These are phyloP conservation scores for Melanargia galathea DNA, from an alignment of 2,888 invertebrate species.

Conservation along the genomic window DNA sequence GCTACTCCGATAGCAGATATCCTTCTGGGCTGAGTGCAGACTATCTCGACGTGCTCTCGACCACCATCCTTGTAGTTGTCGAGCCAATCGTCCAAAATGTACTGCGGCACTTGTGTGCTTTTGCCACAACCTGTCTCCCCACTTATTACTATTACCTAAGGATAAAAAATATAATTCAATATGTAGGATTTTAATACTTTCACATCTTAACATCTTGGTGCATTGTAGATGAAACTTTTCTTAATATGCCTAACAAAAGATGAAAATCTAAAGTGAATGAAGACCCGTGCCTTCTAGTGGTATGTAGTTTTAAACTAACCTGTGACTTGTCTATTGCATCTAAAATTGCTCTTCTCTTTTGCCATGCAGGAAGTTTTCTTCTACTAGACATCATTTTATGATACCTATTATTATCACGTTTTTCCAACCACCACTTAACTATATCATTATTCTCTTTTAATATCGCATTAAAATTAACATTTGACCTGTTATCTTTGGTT, in stretches of 20 bases:
- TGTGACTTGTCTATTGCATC: constrained; percentile 84
- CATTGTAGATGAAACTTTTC: too few species aligned
- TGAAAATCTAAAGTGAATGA: too few species aligned
- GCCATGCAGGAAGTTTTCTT: constrained; percentile 88
- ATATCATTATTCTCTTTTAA: constrained; percentile 84
- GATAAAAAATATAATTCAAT: neutral
- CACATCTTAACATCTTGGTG: too few species aligned
- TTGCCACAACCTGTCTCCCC: constrained; percentile 94
- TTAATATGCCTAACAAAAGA: too few species aligned
- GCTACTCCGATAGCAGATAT: constrained; percentile 96
- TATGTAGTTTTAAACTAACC: constrained; percentile 52
- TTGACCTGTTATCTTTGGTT: constrained; percentile 76
- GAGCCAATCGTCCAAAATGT: constrained; percentile 93
- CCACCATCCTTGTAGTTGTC: constrained; percentile 77
- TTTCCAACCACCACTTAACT: constrained; percentile 83
- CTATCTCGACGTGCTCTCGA: constrained; percentile 88
- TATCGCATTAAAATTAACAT: constrained; percentile 77
- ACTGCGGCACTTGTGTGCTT: constrained; percentile 96
- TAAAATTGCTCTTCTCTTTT: constrained; percentile 86
- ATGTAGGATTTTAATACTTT: too few species aligned
- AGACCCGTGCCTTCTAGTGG: too few species aligned
- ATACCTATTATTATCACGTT: constrained; percentile 83
- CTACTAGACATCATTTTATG: constrained; percentile 84
- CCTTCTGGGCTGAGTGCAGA: constrained; percentile 95
- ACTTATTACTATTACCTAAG: constrained; percentile 86